Base-by-base conservation (phyloP, 2,113 vertebrate species). In the Seriola aureovittata region DNA sequence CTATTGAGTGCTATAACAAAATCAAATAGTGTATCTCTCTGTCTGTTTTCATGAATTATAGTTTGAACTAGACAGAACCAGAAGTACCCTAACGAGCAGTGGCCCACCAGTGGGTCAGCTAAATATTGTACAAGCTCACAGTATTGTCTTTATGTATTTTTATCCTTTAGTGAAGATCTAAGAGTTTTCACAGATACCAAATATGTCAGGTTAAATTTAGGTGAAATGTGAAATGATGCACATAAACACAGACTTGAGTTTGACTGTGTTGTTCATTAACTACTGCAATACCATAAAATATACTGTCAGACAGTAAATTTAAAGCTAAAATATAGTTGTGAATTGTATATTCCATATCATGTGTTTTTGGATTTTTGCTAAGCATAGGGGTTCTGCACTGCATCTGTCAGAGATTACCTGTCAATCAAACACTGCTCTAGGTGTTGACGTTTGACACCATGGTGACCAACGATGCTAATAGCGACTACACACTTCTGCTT, bases 41-140 rank as follows among this genome's bases (percentile, higher is more conserved):
- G 21, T 73, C 60, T 46, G 1, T 42, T 54, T 68, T 40, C 44
- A 74, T 75, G 55, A 42, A 42, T 23, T 40, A 29, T 58, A 32
- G 3, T 60, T 62, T 60, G 4, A 59, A 9, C 7, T 32, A 54
- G 10, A 32, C 34, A 55, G 17, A 71, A 3, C 19, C 23, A 16
- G 14, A 32, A 71, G 34, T 19, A 23, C 57, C 19, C 32, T 34
- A 46, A 67, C 42, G 59, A 62, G 57, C 71, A 69, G 46, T 34
- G 8, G 23, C 23, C 40, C 64, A 21, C 36, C 13, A 21, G 25
- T 8, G 58, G 58, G 29, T 74, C 44, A 55, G 44, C 23, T 44
- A 32, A 32, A 48, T 67, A 25, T n/a, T 42, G 42, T 5, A 32
- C 23, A 19, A 12, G 50, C 25, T 50, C 42, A 52, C 25, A 68